These are phyloP conservation scores for Cataglyphis altisquamis DNA, from an alignment of 2,888 invertebrate genomes.

Conservation along the genomic window DNA sequence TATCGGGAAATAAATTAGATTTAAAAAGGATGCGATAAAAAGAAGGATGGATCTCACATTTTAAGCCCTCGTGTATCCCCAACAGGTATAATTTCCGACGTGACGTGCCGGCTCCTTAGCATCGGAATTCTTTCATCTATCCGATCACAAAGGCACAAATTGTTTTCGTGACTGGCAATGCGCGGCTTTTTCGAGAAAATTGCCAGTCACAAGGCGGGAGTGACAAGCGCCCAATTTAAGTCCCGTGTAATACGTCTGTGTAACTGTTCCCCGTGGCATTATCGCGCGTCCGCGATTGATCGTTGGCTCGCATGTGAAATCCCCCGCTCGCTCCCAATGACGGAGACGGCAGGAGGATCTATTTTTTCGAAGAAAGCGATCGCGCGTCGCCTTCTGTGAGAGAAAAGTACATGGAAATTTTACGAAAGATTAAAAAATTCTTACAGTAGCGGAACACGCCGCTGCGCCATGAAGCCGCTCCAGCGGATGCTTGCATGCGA, in stretches of 20 bases:
- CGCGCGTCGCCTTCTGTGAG: neutral
- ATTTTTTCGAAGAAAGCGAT: neutral
- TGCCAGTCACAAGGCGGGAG: constrained; percentile 67
- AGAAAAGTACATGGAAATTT: constrained; percentile 31
- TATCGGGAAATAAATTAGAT: constrained; percentile 31
- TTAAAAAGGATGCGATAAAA: constrained; percentile 17
- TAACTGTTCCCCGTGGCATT: constrained; percentile 58
- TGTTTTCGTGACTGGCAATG: constrained; percentile 66
- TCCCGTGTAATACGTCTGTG: constrained; percentile 43
- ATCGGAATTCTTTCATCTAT: constrained; percentile 43
- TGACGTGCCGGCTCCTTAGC: constrained; percentile 33
- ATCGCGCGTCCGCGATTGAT: constrained; percentile 47
- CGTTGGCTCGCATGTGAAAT: constrained; percentile 31
- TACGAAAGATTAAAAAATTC: constrained; percentile 44
- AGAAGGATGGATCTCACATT: neutral
- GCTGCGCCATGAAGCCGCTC: neutral
- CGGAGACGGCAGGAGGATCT: neutral
- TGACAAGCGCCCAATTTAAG: constrained; percentile 74
- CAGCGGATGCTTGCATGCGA: constrained; percentile 7
- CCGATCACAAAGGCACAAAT: constrained; percentile 60
- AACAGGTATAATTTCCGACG: constrained; percentile 39
- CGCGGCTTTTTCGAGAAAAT: constrained; percentile 68
- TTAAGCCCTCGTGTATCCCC: neutral
- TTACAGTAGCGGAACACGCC: neutral
- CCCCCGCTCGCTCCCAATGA: neutral